A percentile compares a stretch with the other conserved stretches of the same genome.
phyloP scores from a whole-genome alignment of 1,140 invertebrate species.

The Leptopilina boulardi region DNA sequence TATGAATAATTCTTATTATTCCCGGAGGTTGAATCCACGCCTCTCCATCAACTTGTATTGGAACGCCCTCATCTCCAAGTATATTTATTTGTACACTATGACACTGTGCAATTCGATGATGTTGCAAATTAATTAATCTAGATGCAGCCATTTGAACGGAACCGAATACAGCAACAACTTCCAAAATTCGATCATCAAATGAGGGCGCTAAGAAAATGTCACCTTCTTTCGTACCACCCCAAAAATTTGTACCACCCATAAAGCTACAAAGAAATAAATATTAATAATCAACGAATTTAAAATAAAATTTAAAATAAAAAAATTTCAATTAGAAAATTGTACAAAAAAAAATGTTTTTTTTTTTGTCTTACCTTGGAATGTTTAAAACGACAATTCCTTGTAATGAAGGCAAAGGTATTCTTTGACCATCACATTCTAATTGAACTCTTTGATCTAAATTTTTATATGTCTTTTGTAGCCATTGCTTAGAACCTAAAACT shows the following conservation, averaged over 20 bases:
- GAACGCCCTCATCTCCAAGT: constrained; percentile 90
- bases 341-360: constrained; percentile 25
- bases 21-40: constrained; percentile 99
- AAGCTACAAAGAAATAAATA: constrained; percentile 80
- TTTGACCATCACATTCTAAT: constrained; percentile 93
- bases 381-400: constrained; percentile 98
- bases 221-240: constrained; percentile 94
- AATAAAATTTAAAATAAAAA: constrained; percentile 30
- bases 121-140: constrained; percentile 94
- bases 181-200: constrained; percentile 94
- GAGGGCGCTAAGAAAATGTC: constrained; percentile 91
- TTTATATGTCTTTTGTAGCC: constrained; percentile 93
- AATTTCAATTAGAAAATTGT: constrained; percentile 10
- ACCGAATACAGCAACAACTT: constrained; percentile 97
- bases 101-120: constrained; percentile 98
- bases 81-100: constrained; percentile 97
- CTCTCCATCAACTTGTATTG: constrained; percentile 96
- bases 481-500: constrained; percentile 94
- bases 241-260: constrained; percentile 99
- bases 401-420: constrained; percentile 93
- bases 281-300: constrained; percentile 33
- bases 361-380: constrained; percentile 86
- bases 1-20: constrained; percentile 96
- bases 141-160: constrained; percentile 98
- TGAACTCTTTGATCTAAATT: constrained; percentile 97